Conservation (phyloP, 2,797 vertebrate genomes). For the Oryzias sinensis region DNA sequence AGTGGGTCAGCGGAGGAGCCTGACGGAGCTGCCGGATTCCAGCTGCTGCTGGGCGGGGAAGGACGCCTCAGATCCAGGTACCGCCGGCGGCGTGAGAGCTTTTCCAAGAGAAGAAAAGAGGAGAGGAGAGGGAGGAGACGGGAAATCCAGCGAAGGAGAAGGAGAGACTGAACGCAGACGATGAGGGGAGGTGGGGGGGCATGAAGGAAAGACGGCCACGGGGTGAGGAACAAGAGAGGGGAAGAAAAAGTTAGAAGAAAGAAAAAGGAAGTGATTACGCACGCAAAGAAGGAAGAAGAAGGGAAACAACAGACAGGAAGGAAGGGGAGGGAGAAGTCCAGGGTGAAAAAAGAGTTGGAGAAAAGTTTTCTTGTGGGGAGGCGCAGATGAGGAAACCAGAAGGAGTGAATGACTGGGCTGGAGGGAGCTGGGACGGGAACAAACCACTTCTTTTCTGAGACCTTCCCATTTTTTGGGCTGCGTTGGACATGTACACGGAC, state of each 20-base stretch:
- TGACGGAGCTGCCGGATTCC: constrained; percentile 41
- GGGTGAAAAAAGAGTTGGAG: constrained; percentile 51
- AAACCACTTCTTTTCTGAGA: constrained; percentile 72
- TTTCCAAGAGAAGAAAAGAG: constrained; percentile 64
- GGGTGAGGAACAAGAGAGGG: constrained; percentile 70
- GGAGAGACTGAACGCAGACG: constrained; percentile 59
- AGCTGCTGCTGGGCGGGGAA: constrained; percentile 39
- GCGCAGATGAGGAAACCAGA: constrained; percentile 81
- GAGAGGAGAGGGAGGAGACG: constrained; percentile 66
- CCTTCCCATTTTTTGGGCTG: constrained; percentile 59
- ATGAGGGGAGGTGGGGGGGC: constrained; percentile 59
- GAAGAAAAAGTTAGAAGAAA: constrained; percentile 67
- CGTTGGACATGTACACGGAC: constrained; percentile 79
- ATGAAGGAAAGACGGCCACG: constrained; percentile 70
- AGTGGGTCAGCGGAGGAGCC: constrained; percentile 37
- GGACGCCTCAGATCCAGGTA: constrained; percentile 64
- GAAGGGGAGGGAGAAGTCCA: constrained; percentile 65
- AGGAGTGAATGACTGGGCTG: constrained; percentile 73
- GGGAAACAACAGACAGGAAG: constrained; percentile 72
- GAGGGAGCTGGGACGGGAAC: constrained; percentile 63
- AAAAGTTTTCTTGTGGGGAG: constrained; percentile 74
- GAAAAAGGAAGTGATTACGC: constrained; percentile 42
- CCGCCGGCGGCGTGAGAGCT: constrained; percentile 60
- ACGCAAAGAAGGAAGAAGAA: constrained; percentile 46
- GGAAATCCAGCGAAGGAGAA: constrained; percentile 68